Evolutionary conservation across 2,797 vertebrate genomes (phyloP), one percentile per base, ranked within the genome.

Genomic region (Gobio occitaniae): DNA sequence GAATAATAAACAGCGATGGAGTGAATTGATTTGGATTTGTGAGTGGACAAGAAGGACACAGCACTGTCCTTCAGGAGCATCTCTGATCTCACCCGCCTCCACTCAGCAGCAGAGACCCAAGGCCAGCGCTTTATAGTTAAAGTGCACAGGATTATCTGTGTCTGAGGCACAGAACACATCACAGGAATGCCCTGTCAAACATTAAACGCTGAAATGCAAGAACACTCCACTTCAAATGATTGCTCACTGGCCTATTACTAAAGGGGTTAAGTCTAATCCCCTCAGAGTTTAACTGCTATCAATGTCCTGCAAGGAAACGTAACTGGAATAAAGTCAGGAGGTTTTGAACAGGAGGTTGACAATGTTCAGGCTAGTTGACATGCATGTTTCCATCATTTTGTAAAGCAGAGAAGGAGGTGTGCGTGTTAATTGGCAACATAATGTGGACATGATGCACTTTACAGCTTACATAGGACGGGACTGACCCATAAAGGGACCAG

Each of bases 121-220:
- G 93, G 91, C 83, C 87, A 87, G 88, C 78, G 29, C 87, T 83
- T 89, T 89, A 91, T 94, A 93, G 94, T 94, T 92, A 95, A 94
- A 93, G 91, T 92, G 92, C 90, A 89, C 36, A 90, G 93, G 93
- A 94, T 95, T 94, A 95, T 88, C 91, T 89, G 84, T 80, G 84
- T 87, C 88, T 70, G 88, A 88, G 70, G 44, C 56, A 50, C 56
- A 86, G 89, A 90, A 90, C 54, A 91, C 91, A 94, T 94, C 93
- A 94, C 91, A 91, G 92, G 91, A 90, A 92, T 88, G 89, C 82
- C 75, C 84, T 83, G 90, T 92, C 86, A 56, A 72, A 88, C 86
- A 52, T 85, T 71, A 80, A 94, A 94, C 88, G 92, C 91, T 90
- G 85, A 56, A 88, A 93, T 82, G 80, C 78, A 86, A 89, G 85